Base-by-base conservation (phyloP, 1,140 invertebrate genomes). In the Drosophila lacertosa region DNA sequence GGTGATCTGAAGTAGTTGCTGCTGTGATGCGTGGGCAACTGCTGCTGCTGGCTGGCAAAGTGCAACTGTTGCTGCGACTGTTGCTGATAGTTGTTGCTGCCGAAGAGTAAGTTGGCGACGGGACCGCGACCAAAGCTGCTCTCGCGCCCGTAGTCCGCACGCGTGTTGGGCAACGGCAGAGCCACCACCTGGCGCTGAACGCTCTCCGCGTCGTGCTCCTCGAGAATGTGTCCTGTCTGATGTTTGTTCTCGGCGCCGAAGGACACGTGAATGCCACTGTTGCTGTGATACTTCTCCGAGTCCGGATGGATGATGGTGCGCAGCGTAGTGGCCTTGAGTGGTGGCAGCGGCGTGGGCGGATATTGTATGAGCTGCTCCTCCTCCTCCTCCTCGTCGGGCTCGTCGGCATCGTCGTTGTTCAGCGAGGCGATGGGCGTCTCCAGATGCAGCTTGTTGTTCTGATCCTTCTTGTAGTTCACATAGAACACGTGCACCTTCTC, bases 401-500 rank as follows among this genome's bases (percentile, higher is more conserved):
- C 83, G 13, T 90, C 80, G 18, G 73, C 77, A n/a, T 91, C 78
- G 22, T 89, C 84, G 39, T 88, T 89, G 53, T 90, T 89, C 1
- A 91, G 64, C 5, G 91, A 91, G 26, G 89, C 80, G 26, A 91
- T 89, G 2, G 90, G 90, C 18, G 81, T 70, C 45, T 91, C 90
- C 60, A 91, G 35, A 4, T 90, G 75, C 90, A 92, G 7, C 75
- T 92, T 79, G 91, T 93, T 86, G 92, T 95, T 93, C 20, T 95
- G 93, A 73, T 95, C 95, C 89, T 97, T 96, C 71, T 96, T 95
- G 81, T 97, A 97, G 89, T 97, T 97, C 0, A 97, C 96, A 79
- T 97, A 97, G 89, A 97, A 97, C 2, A 97, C 96, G 77, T 97
- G 96, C 44, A 97, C 95, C 10, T 96, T 96, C 86, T 96, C 95